Evolutionary conservation across 2,888 invertebrate species (phyloP).

Genomic region (Suillia variegata): DNA sequence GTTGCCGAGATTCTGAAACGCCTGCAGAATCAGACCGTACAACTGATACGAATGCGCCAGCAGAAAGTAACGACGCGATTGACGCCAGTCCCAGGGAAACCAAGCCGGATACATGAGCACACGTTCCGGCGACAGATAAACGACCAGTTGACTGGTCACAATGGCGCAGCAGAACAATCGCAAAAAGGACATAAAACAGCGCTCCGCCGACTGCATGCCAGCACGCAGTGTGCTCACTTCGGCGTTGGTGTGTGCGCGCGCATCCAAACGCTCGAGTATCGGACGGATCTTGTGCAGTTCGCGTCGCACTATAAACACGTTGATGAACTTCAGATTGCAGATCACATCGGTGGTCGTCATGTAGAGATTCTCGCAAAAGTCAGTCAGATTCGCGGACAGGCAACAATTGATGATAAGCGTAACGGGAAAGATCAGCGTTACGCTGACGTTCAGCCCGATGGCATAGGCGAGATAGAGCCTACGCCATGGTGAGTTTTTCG

Average conservation of each 20-base stretch:
- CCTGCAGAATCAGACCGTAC: conserved; percentile 23
- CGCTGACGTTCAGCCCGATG: conserved; percentile 30
- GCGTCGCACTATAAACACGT: conserved; percentile 31
- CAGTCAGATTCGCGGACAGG: conserved; percentile 33
- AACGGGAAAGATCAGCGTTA: conserved; percentile 30
- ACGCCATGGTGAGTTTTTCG: conserved; percentile 25
- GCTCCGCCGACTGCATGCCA: conserved; percentile 26
- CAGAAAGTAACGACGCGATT: conserved; percentile 32
- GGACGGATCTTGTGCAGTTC: conserved; percentile 33
- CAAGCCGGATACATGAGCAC: conserved; percentile 43
- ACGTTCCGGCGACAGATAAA: conserved; percentile 29
- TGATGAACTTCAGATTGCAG: conserved; percentile 42
- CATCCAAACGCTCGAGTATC: conserved; percentile 41
- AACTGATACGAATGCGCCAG: conserved; percentile 34
- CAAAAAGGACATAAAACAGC: conserved; percentile 26
- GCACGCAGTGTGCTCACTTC: conserved; percentile 34
- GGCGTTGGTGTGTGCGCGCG: conserved; percentile 25
- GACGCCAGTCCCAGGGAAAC: conserved; percentile 49
- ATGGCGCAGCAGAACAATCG: conserved; percentile 22
- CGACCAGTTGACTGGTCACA: conserved; percentile 27
- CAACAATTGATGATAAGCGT: conserved; percentile 35
- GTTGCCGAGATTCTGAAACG: conserved; percentile 30
- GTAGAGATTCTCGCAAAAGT: conserved; percentile 43
- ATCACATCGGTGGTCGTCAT: conserved; percentile 32
- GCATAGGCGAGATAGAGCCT: conserved; percentile 38